Conservation (phyloP, 2,797 vertebrate genomes). For the Chrosomus eos region DNA sequence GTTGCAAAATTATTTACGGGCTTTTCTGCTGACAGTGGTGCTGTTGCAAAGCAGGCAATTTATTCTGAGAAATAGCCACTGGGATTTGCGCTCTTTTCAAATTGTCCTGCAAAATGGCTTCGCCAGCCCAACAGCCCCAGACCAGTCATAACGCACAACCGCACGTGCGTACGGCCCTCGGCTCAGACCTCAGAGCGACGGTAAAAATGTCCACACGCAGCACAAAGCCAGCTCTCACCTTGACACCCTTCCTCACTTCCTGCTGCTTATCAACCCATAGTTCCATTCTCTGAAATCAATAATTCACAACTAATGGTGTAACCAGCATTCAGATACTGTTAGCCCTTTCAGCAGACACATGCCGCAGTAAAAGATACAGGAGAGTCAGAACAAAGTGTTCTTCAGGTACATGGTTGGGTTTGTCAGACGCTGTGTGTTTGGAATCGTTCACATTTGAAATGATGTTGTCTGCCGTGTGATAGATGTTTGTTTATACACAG, state of each 20-base stretch:
- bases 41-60: conserved; percentile 58
- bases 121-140: conserved; percentile 37
- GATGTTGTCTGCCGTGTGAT: conserved; percentile 46
- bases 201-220: conserved; percentile 50
- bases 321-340: conserved; percentile 36
- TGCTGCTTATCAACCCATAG: conserved; percentile 46
- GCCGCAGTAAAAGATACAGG: conserved; percentile 25
- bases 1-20: conserved; percentile 51
- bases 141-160: conserved; percentile 31
- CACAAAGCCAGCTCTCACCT: conserved; percentile 56
- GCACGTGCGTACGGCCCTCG: neutral
- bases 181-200: conserved; percentile 23
- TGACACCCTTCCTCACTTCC: conserved; percentile 50
- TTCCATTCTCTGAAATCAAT: conserved; percentile 54
- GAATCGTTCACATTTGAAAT: conserved; percentile 39
- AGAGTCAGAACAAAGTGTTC: neutral
- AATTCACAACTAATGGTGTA: conserved; percentile 47
- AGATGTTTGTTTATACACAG: conserved; percentile 65
- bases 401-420: conserved; percentile 45
- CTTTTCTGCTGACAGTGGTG: conserved; percentile 59
- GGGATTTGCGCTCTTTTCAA: conserved; percentile 57
- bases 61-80: conserved; percentile 57
- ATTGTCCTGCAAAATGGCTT: conserved; percentile 56
- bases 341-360: conserved; percentile 29
- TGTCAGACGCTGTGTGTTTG: neutral